These are phyloP conservation scores for Semnornis frantzii DNA, from an alignment of 2,113 vertebrate genomes.

Conservation along the genomic window DNA sequence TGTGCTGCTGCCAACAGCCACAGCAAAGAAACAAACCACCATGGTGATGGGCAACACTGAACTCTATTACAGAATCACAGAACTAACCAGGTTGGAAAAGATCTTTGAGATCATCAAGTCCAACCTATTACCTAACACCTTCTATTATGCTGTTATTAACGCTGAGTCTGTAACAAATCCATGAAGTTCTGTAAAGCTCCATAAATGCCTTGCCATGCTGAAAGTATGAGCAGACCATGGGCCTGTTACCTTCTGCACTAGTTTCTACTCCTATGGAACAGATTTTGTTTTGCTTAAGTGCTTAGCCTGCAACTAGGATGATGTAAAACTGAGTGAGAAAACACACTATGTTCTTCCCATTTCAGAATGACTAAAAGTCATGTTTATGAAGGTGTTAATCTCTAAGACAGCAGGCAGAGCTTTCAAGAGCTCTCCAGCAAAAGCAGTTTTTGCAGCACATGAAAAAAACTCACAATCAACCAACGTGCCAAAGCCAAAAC, in stretches of 20 bases:
- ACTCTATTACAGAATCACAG: neutral
- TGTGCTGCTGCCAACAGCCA: neutral
- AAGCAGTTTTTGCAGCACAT: neutral
- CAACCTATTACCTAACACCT: no score
- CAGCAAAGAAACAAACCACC: neutral
- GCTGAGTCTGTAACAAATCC: neutral
- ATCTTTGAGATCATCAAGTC: no score
- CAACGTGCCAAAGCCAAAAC: neutral
- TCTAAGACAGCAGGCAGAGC: neutral
- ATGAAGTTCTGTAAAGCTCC: neutral
- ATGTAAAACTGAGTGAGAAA: neutral
- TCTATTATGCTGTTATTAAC: neutral
- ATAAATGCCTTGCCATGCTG: neutral
- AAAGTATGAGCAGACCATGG: neutral
- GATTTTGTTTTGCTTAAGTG: neutral
- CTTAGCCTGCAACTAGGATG: neutral
- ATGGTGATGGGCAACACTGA: neutral
- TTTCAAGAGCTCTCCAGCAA: neutral
- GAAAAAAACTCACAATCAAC: neutral
- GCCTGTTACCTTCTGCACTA: neutral
- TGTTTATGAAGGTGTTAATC: neutral
- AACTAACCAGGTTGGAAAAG: no score
- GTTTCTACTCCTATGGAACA: neutral
- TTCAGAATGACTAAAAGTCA: neutral
- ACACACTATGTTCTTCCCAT: neutral